A percentile compares a stretch with the other conserved stretches of the same genome.
Evolutionary conservation across 1,140 invertebrate genomes (phyloP).

Genomic region (Drosophila kanapiae): DNA sequence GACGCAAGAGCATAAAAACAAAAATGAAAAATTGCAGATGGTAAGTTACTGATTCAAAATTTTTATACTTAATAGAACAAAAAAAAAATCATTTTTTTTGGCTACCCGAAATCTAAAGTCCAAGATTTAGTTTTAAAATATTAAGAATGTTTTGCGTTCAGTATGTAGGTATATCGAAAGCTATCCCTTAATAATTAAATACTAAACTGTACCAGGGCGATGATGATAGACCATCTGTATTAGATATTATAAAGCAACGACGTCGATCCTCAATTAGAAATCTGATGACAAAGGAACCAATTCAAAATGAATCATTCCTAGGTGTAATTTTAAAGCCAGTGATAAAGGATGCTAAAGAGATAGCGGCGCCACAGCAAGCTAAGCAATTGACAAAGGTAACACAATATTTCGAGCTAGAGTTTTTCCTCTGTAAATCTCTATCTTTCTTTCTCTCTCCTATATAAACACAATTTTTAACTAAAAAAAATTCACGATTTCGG

Average conservation of each 20-base stretch:
- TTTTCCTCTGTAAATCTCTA: neutral
- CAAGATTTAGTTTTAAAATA: neutral
- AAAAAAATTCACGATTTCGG: neutral
- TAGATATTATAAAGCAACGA: slow-evolving; percentile 74
- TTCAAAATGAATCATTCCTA: slow-evolving; percentile 86
- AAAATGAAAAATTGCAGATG: neutral
- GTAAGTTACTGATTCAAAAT: neutral
- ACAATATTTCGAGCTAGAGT: neutral
- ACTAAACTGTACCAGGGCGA: slow-evolving; percentile 42
- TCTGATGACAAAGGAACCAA: slow-evolving; percentile 79
- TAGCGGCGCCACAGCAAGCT: slow-evolving; percentile 85
- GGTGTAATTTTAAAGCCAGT: slow-evolving; percentile 88
- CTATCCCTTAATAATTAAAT: neutral
- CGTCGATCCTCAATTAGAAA: slow-evolving; percentile 76
- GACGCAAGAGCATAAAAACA: neutral
- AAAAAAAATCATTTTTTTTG: neutral
- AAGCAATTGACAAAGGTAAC: slow-evolving; percentile 85
- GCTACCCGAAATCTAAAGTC: neutral
- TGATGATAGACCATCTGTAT: slow-evolving; percentile 57
- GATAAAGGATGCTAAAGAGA: slow-evolving; percentile 86
- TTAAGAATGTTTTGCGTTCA: neutral
- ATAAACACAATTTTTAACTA: neutral
- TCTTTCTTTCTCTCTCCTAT: slow-evolving; percentile 3
- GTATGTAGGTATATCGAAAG: neutral
- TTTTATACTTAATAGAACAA: neutral